Conservation (phyloP, 2,113 vertebrate species). For the sheep (Ovis aries) region DNA sequence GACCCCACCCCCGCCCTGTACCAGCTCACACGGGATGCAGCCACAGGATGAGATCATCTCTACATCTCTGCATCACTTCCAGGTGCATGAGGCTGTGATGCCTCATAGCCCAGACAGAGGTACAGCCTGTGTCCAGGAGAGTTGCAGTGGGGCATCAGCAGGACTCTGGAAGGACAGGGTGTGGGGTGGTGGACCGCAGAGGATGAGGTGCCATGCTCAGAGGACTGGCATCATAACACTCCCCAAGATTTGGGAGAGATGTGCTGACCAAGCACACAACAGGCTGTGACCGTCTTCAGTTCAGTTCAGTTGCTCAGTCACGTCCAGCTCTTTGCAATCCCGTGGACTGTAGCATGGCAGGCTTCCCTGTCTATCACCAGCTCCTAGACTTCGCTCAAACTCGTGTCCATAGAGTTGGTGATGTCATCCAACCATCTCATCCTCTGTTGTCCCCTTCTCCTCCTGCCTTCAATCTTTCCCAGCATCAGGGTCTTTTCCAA, state of each 20-base stretch:
- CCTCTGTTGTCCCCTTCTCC: not conserved
- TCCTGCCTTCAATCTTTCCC: not conserved
- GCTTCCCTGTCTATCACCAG: not conserved
- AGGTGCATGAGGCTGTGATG: rapidly evolving
- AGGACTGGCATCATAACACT: not conserved
- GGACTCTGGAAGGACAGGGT: not conserved
- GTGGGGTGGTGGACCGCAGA: not conserved
- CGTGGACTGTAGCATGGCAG: not conserved
- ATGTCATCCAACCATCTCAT: not conserved
- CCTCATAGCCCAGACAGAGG: not conserved
- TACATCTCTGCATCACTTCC: not conserved
- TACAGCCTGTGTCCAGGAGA: not conserved
- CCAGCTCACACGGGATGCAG: not conserved
- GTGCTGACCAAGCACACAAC: rapidly evolving
- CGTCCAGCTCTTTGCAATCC: not conserved
- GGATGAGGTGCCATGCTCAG: not conserved
- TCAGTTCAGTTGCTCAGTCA: rapidly evolving
- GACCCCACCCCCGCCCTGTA: rapidly evolving
- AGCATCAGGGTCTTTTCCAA: not conserved
- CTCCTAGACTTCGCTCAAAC: not conserved
- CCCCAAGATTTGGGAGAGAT: not conserved
- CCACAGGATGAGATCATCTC: not conserved
- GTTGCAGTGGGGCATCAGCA: not conserved
- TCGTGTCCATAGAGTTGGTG: not conserved
- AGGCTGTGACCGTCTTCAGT: not conserved